Conservation (phyloP, 2,113 vertebrate species). For the Gavialis gangeticus region DNA sequence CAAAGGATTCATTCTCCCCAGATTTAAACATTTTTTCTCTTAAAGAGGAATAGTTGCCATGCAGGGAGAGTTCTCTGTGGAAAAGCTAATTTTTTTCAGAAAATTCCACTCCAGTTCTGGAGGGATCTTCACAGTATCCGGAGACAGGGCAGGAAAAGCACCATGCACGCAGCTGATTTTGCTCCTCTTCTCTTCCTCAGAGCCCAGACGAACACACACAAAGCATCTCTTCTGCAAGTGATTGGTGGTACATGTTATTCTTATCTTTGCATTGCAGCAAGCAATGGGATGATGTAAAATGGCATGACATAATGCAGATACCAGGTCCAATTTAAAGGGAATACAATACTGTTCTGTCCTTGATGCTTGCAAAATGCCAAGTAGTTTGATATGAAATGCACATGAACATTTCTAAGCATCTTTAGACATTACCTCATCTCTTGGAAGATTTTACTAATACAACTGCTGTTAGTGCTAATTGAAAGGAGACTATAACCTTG, state of each 20-base stretch:
- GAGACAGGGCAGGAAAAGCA: not conserved
- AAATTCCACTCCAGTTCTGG: not conserved
- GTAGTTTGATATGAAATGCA: not conserved
- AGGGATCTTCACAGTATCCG: not conserved
- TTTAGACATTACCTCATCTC: not conserved
- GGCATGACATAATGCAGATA: not conserved
- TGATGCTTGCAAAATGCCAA: not conserved
- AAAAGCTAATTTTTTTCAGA: not conserved
- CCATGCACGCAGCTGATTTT: not conserved
- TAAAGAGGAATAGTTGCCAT: not conserved
- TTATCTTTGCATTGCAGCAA: not conserved
- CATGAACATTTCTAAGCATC: not conserved
- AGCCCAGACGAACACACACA: not conserved
- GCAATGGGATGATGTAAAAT: not conserved
- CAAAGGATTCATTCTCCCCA: rapidly evolving
- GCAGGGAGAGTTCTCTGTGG: not conserved
- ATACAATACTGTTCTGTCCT: not conserved
- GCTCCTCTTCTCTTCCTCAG: not conserved
- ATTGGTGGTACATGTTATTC: not conserved
- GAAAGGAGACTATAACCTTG: constrained; percentile 29
- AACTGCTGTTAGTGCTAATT: not conserved
- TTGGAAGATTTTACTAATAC: not conserved
- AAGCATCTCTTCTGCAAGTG: too few relatives aligned
- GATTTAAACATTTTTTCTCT: not conserved
- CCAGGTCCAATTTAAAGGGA: not conserved